phyloP scores from a whole-genome alignment of 2,113 vertebrate species.

The Protobothrops mucrosquamatus region DNA sequence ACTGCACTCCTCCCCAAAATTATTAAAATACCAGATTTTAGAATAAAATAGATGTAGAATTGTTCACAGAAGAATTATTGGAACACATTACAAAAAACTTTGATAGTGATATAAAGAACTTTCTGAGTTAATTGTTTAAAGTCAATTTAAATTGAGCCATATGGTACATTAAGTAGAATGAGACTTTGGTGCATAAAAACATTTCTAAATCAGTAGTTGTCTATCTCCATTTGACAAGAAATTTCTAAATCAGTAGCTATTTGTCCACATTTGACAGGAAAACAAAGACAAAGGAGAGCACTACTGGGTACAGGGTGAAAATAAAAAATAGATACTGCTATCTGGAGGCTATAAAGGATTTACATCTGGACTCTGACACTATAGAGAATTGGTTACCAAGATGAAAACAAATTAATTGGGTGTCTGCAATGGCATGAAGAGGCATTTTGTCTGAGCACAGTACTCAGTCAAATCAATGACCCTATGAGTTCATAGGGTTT shows the following conservation, averaged over 20 bases:
- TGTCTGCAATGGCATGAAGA: constrained; percentile 10
- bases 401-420: constrained; percentile 1
- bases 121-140: constrained; percentile 27
- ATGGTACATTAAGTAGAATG: constrained; percentile 15
- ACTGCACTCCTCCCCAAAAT: not conserved
- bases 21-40: not conserved
- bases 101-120: not conserved
- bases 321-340: not conserved
- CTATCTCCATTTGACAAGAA: constrained; percentile 17
- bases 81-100: not conserved
- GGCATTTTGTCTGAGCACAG: constrained; percentile 27
- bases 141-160: constrained; percentile 33
- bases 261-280: constrained; percentile 14
- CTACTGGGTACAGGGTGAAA: constrained; percentile 14
- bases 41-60: not conserved
- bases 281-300: constrained; percentile 20
- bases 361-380: not conserved
- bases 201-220: constrained; percentile 32
- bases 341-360: constrained; percentile 9
- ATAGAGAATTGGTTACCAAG: constrained; percentile 6
- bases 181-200: constrained; percentile 18
- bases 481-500: constrained; percentile 6
- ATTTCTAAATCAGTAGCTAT: constrained; percentile 19
- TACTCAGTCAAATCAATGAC: constrained; percentile 7
- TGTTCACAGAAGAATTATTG: not conserved